phyloP scores from a whole-genome alignment of 2,888 invertebrate genomes.

The Chloromyia formosa region DNA sequence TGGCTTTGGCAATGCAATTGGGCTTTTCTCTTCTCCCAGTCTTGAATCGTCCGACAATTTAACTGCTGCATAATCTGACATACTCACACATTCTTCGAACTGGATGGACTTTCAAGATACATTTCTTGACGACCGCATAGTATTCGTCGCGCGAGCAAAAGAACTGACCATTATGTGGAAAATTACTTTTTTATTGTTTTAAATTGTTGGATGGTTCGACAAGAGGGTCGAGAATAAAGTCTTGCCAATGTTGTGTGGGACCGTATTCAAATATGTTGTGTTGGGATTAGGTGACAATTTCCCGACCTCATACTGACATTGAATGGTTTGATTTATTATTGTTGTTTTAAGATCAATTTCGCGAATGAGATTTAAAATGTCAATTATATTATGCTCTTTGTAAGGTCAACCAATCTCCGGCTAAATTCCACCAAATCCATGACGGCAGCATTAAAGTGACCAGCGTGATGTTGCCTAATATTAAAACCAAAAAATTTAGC shows the following conservation, averaged over 20 bases:
- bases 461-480: too few relatives aligned
- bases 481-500: too few relatives aligned
- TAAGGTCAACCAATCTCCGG: too few relatives aligned
- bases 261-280: too few relatives aligned
- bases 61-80: conserved; percentile 38
- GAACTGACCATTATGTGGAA: conserved; percentile 36
- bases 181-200: conserved; percentile 43
- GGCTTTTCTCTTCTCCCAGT: background rate
- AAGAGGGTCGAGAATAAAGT: conserved; percentile 5
- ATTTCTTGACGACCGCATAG: conserved; percentile 29
- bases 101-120: conserved; percentile 19
- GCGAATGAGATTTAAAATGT: too few relatives aligned
- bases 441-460: too few relatives aligned
- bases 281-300: too few relatives aligned
- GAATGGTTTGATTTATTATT: too few relatives aligned
- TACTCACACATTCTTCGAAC: conserved; percentile 31
- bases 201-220: conserved; percentile 29
- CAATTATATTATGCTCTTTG: too few relatives aligned
- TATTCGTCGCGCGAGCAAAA: conserved; percentile 15
- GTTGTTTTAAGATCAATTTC: too few relatives aligned
- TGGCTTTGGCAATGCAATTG: background rate
- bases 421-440: too few relatives aligned
- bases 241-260: conserved; percentile 16
- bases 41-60: background rate
- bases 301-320: too few relatives aligned